Conservation (phyloP, 2,113 vertebrate species). For the Gallinago media region DNA sequence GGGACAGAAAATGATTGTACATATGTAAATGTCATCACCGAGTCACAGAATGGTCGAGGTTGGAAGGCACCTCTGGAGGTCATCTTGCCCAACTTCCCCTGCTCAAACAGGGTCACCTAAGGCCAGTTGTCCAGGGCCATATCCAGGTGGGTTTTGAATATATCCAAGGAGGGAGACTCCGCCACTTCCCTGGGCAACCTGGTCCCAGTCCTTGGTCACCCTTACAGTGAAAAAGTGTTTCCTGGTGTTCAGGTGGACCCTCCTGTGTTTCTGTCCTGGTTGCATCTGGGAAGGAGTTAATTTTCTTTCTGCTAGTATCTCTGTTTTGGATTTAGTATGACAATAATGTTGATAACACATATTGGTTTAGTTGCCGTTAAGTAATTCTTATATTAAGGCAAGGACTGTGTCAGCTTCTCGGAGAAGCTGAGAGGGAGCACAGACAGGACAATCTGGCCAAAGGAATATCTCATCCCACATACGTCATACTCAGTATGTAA, state of each 20-base stretch:
- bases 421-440: not conserved
- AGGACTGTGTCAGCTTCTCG: not conserved
- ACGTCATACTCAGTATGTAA: not conserved
- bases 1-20: not conserved
- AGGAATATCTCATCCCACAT: not conserved
- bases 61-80: not conserved
- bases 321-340: not conserved
- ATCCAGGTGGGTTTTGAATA: not conserved
- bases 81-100: not conserved
- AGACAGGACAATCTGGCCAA: not conserved
- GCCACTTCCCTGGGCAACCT: not conserved
- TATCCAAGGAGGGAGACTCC: not conserved
- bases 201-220: not conserved
- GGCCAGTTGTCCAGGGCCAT: not conserved
- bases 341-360: not conserved
- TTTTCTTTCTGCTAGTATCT: not conserved
- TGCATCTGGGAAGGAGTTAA: not conserved
- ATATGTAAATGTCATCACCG: rapidly evolving
- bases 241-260: not conserved
- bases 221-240: not conserved
- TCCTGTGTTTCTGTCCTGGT: not conserved
- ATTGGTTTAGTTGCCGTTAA: not conserved
- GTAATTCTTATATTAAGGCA: not conserved
- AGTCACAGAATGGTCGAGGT: not conserved
- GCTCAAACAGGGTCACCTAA: not conserved